A percentile compares a stretch with the other conserved stretches of the same genome.
These are phyloP conservation scores for Scophthalmus maximus DNA, from an alignment of 2,113 vertebrate genomes.

Conservation along the genomic window DNA sequence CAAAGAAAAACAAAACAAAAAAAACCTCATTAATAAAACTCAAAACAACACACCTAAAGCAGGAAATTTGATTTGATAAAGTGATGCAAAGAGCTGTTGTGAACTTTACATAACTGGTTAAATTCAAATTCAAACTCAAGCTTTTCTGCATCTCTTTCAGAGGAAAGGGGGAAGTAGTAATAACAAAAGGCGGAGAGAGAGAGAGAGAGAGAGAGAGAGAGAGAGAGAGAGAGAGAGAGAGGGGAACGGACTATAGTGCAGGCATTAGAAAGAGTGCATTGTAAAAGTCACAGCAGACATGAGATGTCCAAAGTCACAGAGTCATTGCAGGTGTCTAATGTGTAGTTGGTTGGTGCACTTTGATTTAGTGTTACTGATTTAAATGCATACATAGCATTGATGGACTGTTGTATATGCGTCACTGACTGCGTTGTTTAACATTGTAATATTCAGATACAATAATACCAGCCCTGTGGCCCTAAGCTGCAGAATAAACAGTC, in stretches of 20 bases:
- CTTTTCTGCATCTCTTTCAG: conserved; percentile 81
- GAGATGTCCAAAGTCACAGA: conserved; percentile 87
- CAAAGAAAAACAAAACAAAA: conserved; percentile 30
- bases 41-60: conserved; percentile 73
- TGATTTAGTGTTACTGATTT: conserved; percentile 13
- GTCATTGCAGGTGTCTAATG: conserved; percentile 24
- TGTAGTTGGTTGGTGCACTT: not conserved
- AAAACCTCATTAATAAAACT: conserved; percentile 40
- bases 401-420: not conserved
- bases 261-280: conserved; percentile 62
- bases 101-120: conserved; percentile 49
- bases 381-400: not conserved
- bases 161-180: conserved; percentile 60
- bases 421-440: not conserved
- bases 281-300: conserved; percentile 78
- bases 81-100: conserved; percentile 77
- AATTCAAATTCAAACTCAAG: conserved; percentile 68
- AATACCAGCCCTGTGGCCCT: too few relatives aligned
- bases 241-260: conserved; percentile 66
- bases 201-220: conserved; percentile 63
- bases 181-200: conserved; percentile 64
- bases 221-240: conserved; percentile 66
- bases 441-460: not conserved
- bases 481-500: not conserved
- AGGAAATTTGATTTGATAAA: conserved; percentile 78